A percentile compares a stretch with the other conserved stretches of the same genome.
Conservation (phyloP, 2,888 invertebrate genomes). For the Drosophila trichaetosa region DNA sequence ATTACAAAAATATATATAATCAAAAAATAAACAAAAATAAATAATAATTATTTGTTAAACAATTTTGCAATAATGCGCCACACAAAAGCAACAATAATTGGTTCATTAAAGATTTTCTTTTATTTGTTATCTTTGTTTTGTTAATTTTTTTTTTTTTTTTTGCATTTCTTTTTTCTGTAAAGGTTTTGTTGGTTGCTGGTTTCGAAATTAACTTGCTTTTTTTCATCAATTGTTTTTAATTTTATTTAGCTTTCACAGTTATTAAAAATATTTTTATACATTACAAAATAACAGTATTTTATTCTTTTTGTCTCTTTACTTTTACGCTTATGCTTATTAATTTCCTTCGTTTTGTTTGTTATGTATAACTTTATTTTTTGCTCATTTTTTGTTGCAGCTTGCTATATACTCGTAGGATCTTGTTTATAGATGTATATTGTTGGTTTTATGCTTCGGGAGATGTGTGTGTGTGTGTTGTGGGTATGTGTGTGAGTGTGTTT, state of each 20-base stretch:
- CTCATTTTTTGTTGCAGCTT: slow-evolving; percentile 68
- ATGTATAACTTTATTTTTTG: slow-evolving; percentile 59
- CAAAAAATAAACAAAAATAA: not conserved
- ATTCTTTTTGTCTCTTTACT: slow-evolving; percentile 72
- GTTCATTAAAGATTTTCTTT: slow-evolving; percentile 71
- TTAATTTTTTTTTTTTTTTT: slow-evolving; percentile 41
- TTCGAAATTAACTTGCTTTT: slow-evolving; percentile 63
- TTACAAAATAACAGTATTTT: slow-evolving; percentile 85
- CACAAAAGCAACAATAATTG: slow-evolving; percentile 62
- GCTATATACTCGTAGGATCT: slow-evolving; percentile 66
- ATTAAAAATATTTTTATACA: slow-evolving; percentile 85
- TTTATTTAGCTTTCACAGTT: slow-evolving; percentile 85
- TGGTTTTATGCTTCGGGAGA: slow-evolving; percentile 41
- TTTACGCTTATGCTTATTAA: slow-evolving; percentile 76
- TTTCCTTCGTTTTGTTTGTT: slow-evolving; percentile 53
- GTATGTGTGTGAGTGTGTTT: slow-evolving; percentile 16
- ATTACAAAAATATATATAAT: slow-evolving; percentile 21
- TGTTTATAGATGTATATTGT: slow-evolving; percentile 48
- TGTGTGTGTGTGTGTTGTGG: slow-evolving; percentile 49
- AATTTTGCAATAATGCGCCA: slow-evolving; percentile 60
- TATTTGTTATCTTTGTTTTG: slow-evolving; percentile 62
- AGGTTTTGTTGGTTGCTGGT: slow-evolving; percentile 55
- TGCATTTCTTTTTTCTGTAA: slow-evolving; percentile 62
- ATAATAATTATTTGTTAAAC: slow-evolving; percentile 62
- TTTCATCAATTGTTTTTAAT: slow-evolving; percentile 74